Conservation (phyloP, 2,888 invertebrate species). For the Habroteleia sp. region DNA sequence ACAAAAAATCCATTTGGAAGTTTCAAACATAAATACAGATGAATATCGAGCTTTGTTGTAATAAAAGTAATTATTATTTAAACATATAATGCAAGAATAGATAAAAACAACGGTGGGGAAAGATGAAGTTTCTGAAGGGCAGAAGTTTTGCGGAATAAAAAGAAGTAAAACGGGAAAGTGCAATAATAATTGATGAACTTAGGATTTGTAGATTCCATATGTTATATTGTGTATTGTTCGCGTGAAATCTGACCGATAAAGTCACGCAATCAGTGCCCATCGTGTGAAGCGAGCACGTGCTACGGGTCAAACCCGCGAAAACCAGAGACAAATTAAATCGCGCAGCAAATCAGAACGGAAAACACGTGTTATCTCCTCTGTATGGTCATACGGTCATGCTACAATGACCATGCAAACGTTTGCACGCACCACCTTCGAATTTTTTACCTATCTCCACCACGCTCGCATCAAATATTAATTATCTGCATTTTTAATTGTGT, state of each 20-base stretch:
- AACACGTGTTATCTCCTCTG: slow-evolving; percentile 47
- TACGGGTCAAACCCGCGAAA: slow-evolving; percentile 68
- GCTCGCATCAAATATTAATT: slow-evolving; percentile 3
- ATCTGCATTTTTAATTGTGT: too few species aligned
- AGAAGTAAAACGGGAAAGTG: slow-evolving; percentile 23
- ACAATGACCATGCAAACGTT: slow-evolving; percentile 48
- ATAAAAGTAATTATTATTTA: too few species aligned
- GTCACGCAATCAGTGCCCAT: slow-evolving; percentile 78
- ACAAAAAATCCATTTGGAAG: too few species aligned
- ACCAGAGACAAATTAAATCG: slow-evolving; percentile 72
- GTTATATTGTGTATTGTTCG: slow-evolving; percentile 28
- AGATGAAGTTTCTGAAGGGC: too few species aligned
- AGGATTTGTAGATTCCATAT: slow-evolving; percentile 37
- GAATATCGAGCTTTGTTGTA: too few species aligned
- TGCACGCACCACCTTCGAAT: slow-evolving; percentile 31
- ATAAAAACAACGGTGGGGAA: not conserved
- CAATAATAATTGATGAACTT: slow-evolving; percentile 34
- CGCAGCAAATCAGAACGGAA: slow-evolving; percentile 65
- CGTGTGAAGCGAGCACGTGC: slow-evolving; percentile 77
- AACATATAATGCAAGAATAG: too few species aligned
- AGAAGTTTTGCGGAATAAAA: slow-evolving; percentile 12
- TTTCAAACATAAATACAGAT: too few species aligned
- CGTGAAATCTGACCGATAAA: slow-evolving; percentile 61
- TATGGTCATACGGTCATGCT: slow-evolving; percentile 54
- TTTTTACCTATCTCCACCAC: slow-evolving; percentile 7